phyloP scores from a whole-genome alignment of 2,113 vertebrate species.

The Pituophis catenifer region DNA sequence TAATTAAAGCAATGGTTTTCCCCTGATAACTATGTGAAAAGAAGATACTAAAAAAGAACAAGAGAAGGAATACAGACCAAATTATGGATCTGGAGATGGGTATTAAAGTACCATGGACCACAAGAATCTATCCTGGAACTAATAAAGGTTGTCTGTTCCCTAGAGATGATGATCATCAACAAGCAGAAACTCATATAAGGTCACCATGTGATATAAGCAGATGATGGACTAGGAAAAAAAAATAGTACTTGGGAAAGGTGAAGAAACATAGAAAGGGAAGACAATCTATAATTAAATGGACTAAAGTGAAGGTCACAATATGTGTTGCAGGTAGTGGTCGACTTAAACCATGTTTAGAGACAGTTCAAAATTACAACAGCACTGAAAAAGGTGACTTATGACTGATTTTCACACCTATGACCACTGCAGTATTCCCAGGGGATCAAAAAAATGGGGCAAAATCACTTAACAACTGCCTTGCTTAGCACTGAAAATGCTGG shows the following conservation, averaged over 20 bases:
- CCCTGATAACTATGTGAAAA: not conserved
- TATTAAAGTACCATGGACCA: not conserved
- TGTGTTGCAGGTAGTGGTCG: not conserved
- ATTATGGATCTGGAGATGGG: not conserved
- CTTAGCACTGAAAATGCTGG: not conserved
- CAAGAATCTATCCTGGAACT: not conserved
- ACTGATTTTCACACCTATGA: not conserved
- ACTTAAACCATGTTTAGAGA: not conserved
- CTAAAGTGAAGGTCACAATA: not conserved
- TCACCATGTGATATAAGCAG: not conserved
- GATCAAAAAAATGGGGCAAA: not conserved
- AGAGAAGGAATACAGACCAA: not conserved
- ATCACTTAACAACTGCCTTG: not conserved
- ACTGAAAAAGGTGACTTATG: not conserved
- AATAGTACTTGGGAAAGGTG: not conserved
- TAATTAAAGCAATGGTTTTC: not conserved
- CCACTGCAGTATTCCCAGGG: not conserved
- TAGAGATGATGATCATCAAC: not conserved
- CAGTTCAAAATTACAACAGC: not conserved
- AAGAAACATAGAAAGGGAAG: not conserved
- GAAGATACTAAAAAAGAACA: not conserved
- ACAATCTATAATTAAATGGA: not conserved
- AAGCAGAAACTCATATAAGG: not conserved
- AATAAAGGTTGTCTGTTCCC: not conserved
- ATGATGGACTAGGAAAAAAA: not conserved